Conservation (phyloP, 2,797 vertebrate genomes). For the Loris lydekkerianus region DNA sequence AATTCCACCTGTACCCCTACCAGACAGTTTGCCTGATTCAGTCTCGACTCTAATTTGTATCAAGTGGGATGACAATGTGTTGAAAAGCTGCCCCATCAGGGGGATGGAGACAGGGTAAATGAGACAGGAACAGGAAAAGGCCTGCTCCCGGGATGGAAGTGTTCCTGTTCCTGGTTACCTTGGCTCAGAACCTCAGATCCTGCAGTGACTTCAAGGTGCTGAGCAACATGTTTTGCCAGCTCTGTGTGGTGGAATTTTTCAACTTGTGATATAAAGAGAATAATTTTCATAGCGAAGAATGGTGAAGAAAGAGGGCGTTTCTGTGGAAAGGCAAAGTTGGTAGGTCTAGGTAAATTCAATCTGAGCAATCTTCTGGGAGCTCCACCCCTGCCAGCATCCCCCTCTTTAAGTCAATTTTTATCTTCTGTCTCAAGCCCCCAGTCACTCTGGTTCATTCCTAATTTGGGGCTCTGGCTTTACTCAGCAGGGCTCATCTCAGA, state of each 20-base stretch:
- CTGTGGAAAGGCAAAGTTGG: neutral
- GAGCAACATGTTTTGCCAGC: neutral
- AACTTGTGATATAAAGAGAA: neutral
- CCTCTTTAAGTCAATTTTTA: neutral
- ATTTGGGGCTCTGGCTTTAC: neutral
- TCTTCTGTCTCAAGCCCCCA: neutral
- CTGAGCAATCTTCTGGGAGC: neutral
- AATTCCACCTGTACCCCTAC: neutral
- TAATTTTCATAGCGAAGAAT: neutral
- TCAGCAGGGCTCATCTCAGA: neutral
- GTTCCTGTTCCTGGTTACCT: neutral
- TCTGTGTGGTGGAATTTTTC: neutral
- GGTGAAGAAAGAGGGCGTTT: neutral
- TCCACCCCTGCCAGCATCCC: neutral
- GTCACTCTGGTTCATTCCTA: neutral
- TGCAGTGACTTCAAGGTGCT: neutral
- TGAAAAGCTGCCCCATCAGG: neutral
- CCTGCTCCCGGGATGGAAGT: neutral
- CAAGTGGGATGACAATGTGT: neutral
- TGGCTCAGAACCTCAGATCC: neutral
- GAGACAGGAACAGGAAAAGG: neutral
- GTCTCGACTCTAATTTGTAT: neutral
- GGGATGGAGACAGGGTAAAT: neutral
- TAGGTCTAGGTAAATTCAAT: neutral
- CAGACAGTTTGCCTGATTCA: too few relatives aligned